Percentiles rank a stretch among this genome's conserved stretches.
phyloP scores from a whole-genome alignment of 2,888 invertebrate species.

The Epinotia bilunana region DNA sequence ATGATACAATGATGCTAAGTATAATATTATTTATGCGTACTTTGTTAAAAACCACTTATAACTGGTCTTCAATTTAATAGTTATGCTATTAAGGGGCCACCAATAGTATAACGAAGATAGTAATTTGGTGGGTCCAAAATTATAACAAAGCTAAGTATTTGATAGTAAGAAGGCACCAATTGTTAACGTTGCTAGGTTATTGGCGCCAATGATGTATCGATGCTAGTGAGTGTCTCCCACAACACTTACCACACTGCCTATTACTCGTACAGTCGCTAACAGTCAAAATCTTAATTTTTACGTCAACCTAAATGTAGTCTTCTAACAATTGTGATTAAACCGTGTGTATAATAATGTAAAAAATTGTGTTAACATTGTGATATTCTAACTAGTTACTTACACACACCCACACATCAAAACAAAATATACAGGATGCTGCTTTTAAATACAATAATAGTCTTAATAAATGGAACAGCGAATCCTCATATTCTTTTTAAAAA shows the following conservation, averaged over 20 bases:
- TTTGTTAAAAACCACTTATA: neutral
- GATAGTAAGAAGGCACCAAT: neutral
- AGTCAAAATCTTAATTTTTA: neutral
- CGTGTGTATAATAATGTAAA: neutral
- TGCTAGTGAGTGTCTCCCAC: neutral
- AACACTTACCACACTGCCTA: neutral
- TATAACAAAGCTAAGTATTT: too few relatives aligned
- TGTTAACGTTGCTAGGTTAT: neutral
- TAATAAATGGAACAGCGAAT: too few relatives aligned
- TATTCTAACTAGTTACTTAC: neutral
- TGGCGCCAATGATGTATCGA: neutral
- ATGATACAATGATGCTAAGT: too few relatives aligned
- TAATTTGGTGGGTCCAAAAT: too few relatives aligned
- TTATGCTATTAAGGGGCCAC: neutral
- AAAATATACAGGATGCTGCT: too few relatives aligned
- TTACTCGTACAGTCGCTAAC: too few relatives aligned
- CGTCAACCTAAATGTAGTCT: neutral
- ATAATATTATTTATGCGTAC: too few relatives aligned
- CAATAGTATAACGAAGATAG: too few relatives aligned
- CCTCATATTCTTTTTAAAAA: too few relatives aligned
- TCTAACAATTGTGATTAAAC: conserved; percentile 5
- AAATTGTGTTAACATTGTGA: neutral
- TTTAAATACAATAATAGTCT: too few relatives aligned
- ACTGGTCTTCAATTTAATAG: neutral
- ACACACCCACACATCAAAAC: neutral